A percentile compares a stretch with the other conserved stretches of the same genome.
phyloP scores from a whole-genome alignment of 2,888 invertebrate genomes.

The Rhingia rostrata region DNA sequence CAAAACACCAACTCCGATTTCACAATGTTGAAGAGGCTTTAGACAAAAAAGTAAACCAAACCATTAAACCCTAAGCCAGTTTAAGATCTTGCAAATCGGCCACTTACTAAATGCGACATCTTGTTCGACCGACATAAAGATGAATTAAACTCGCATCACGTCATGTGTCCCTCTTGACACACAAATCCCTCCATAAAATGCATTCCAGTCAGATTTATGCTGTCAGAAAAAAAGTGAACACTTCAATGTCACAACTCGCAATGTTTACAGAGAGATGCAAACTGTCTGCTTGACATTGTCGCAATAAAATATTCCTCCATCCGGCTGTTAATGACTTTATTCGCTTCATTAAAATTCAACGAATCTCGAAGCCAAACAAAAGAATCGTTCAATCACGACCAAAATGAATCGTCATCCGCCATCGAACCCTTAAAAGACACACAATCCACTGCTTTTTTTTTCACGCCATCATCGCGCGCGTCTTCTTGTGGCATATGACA shows the following conservation, averaged over 20 bases:
- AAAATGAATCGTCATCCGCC: constrained; percentile 1
- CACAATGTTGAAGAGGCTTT: too few relatives aligned
- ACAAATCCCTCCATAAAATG: too few relatives aligned
- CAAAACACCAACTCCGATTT: too few relatives aligned
- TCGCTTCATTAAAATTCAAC: constrained; percentile 29
- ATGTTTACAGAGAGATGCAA: background rate
- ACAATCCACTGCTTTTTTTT: background rate
- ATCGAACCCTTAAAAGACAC: background rate
- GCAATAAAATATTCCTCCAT: background rate
- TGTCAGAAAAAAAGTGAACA: background rate
- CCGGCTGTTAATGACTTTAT: constrained; percentile 27
- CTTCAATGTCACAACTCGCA: background rate
- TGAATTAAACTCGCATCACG: too few relatives aligned
- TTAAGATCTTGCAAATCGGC: too few relatives aligned
- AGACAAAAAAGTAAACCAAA: too few relatives aligned
- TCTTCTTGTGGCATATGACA: constrained; percentile 4
- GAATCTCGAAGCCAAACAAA: constrained; percentile 30
- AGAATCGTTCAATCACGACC: constrained; percentile 29
- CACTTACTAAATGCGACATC: too few relatives aligned
- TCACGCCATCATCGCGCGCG: background rate
- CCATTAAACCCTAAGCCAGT: too few relatives aligned
- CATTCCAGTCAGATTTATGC: background rate
- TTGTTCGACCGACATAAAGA: too few relatives aligned
- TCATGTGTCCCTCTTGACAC: too few relatives aligned
- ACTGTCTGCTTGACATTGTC: background rate